A percentile compares a stretch with the other conserved stretches of the same genome.
phyloP scores from a whole-genome alignment of 2,797 vertebrate species.

The Danio jaintianensis region DNA sequence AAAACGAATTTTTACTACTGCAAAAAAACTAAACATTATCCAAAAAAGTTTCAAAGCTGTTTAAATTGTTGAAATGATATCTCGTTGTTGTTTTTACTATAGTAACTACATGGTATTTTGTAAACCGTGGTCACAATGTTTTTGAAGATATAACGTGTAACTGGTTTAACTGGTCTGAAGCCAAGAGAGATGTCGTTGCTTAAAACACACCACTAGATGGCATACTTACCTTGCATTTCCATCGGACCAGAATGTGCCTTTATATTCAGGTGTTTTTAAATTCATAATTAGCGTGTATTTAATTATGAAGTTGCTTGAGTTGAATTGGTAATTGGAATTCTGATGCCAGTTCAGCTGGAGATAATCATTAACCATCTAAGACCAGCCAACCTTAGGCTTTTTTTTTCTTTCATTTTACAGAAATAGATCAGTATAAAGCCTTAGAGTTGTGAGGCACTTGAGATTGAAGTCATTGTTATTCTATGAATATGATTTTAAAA shows the following conservation, averaged over 20 bases:
- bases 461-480: conserved; percentile 53
- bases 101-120: not conserved
- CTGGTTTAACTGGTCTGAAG: not conserved
- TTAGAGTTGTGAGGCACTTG: not conserved
- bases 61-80: not conserved
- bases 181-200: not conserved
- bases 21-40: no score
- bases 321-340: not conserved
- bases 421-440: not conserved
- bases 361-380: no score
- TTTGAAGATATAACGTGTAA: not conserved
- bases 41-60: no score
- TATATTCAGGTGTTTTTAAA: not conserved
- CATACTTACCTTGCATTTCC: not conserved
- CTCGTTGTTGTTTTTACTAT: not conserved
- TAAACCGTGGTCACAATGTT: not conserved
- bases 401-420: not conserved
- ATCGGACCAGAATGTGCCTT: not conserved
- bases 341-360: no score
- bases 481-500: conserved; percentile 49
- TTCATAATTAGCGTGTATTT: not conserved
- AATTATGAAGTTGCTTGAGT: not conserved
- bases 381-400: not conserved
- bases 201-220: conserved; percentile 51
- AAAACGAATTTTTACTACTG: no score